A percentile compares a stretch with the other conserved stretches of the same genome.
Conservation (phyloP, 2,888 invertebrate species). For the Hoplodrina ambigua region DNA sequence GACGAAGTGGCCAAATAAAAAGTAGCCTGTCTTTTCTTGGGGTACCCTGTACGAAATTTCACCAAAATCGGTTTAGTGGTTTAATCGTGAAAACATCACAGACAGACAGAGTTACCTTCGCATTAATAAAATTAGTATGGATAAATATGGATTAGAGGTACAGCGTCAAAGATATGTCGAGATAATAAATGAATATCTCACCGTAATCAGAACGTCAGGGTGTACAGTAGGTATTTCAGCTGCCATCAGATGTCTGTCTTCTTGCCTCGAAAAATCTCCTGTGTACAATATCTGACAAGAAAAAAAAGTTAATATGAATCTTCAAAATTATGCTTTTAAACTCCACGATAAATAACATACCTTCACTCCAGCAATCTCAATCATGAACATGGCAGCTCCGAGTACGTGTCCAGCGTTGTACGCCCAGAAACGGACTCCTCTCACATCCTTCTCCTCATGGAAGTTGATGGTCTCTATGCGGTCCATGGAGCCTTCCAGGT, state of each 20-base stretch:
- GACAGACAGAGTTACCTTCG: too few species aligned
- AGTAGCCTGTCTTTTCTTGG: too few species aligned
- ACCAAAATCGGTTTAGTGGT: too few species aligned
- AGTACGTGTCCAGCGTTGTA: slow-evolving; percentile 99
- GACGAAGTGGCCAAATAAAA: too few species aligned
- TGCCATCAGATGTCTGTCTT: slow-evolving; percentile 99
- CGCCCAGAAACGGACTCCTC: slow-evolving; percentile 99
- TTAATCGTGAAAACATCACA: too few species aligned
- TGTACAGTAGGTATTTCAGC: slow-evolving; percentile 99
- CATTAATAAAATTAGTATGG: too few species aligned
- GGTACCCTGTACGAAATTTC: too few species aligned
- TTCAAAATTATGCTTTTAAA: not conserved
- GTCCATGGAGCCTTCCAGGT: slow-evolving; percentile 99
- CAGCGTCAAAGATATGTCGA: not conserved
- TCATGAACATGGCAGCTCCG: slow-evolving; percentile 99
- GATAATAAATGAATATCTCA: slow-evolving; percentile 73
- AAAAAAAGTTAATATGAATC: not conserved
- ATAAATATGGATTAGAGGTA: too few species aligned
- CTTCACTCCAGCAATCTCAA: slow-evolving; percentile 99
- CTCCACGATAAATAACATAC: slow-evolving; percentile 70
- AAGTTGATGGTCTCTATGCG: slow-evolving; percentile 99
- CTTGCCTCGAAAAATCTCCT: slow-evolving; percentile 99
- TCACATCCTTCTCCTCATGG: slow-evolving; percentile 99
- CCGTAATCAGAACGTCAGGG: slow-evolving; percentile 99
- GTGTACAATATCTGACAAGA: slow-evolving; percentile 95